Percentiles rank a stretch among this genome's conserved stretches.
Conservation (phyloP, 2,797 vertebrate genomes). For the Cryptoprocta ferox region DNA sequence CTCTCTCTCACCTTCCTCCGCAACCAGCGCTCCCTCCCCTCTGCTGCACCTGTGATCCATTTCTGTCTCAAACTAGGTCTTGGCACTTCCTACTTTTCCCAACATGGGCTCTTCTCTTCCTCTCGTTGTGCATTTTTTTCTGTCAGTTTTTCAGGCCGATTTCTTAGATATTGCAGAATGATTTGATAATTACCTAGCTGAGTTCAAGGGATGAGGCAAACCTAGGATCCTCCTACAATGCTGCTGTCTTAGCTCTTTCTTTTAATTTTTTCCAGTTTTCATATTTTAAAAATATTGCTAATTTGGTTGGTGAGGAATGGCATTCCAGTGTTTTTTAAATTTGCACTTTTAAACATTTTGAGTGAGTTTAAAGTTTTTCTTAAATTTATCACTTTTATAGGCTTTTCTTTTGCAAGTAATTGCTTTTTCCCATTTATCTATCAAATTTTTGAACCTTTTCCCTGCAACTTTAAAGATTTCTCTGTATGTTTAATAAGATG, state of each 20-base stretch:
- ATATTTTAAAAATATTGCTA: not conserved
- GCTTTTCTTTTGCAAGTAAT: not conserved
- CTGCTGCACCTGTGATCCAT: not conserved
- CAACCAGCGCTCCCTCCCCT: not conserved
- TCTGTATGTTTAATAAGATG: not conserved
- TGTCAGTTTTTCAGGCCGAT: not conserved
- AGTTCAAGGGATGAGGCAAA: not conserved
- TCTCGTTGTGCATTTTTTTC: not conserved
- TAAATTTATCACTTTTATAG: not conserved
- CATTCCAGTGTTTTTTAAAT: not conserved
- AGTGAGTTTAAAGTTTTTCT: not conserved
- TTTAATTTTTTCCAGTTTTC: not conserved
- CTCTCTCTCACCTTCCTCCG: not conserved
- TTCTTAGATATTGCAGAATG: not conserved
- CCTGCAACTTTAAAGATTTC: not conserved
- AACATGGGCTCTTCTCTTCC: not conserved
- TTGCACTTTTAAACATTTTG: not conserved
- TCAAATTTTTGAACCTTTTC: not conserved
- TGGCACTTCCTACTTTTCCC: not conserved
- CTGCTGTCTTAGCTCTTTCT: not conserved
- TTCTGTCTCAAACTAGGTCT: not conserved
- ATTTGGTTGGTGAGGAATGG: not conserved
- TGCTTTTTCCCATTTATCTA: not conserved
- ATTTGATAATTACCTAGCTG: not conserved
- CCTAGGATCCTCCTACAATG: not conserved